phyloP scores from a whole-genome alignment of 2,797 vertebrate genomes.

The Nasua narica region DNA sequence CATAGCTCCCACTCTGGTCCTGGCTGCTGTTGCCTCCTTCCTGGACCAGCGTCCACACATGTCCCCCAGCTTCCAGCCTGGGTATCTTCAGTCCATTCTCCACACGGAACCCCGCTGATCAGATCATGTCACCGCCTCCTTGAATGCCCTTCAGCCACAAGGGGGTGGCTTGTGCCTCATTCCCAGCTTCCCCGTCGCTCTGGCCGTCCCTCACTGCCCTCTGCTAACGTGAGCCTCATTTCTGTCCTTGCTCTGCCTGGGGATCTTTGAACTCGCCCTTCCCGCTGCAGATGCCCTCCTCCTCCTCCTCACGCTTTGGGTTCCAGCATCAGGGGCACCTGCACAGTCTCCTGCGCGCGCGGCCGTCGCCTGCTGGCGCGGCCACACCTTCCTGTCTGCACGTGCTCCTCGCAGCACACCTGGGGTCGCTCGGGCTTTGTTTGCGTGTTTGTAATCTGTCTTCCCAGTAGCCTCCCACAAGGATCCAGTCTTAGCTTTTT shows the following conservation, averaged over 20 bases:
- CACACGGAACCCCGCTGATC: not conserved
- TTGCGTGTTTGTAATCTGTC: not conserved
- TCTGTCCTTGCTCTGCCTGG: not conserved
- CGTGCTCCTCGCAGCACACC: not conserved
- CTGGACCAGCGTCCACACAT: not conserved
- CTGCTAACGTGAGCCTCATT: not conserved
- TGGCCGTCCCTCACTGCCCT: not conserved
- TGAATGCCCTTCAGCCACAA: not conserved
- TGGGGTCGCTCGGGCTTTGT: not conserved
- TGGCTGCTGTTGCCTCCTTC: not conserved
- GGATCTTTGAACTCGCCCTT: not conserved
- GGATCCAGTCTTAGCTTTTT: not conserved
- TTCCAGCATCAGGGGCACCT: not conserved
- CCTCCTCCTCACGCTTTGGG: not conserved
- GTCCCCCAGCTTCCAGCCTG: not conserved
- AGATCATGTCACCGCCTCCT: not conserved
- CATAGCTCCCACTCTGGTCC: not conserved
- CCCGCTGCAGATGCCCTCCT: not conserved
- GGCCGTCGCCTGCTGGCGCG: fast-evolving
- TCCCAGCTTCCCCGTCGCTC: not conserved
- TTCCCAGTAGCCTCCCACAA: not conserved
- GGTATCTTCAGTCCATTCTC: not conserved
- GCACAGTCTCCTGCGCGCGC: not conserved
- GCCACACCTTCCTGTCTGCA: not conserved
- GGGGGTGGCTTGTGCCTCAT: not conserved